Evolutionary conservation across 1,140 invertebrate genomes (phyloP), one percentile per base, ranked within the genome.

Genomic region (Hylaeus volcanicus): DNA sequence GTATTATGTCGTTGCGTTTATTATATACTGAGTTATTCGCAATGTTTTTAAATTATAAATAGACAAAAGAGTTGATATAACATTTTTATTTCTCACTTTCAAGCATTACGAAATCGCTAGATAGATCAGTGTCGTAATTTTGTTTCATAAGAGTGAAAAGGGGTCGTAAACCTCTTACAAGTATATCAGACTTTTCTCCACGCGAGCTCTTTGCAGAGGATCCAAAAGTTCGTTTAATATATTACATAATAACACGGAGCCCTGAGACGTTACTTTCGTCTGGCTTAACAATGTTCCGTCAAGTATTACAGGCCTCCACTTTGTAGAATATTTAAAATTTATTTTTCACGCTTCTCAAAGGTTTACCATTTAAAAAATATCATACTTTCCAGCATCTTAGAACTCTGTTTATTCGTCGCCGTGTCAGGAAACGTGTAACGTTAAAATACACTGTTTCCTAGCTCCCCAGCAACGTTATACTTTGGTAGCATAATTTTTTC

Each of bases 91-190:
- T 75, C 14, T 66, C 14, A 45, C 45, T 43, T 45, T 51, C 51
- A 15, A 26, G 39, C 12, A 69, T n/a, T 58, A 76, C 56, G 68
- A 68, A 55, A 37, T 68, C 26, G 53, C 1, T 11, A 39, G 41
- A 75, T 68, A 66, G 58, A 75, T 75, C 63, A 75, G 26, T 12
- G 63, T 14, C 55, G 53, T 75, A 75, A 75, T 68, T 75, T n/a
- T n/a, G 61, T 75, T 75, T 53, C 74, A 58, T 75, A 68, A 68
- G 41, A 53, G 74, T 43, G 63, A 75, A n/a, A 45, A 75, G 56
- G 53, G 14, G 45, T 58, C 51, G 41, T 75, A 75, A 75, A 75
- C 74, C 74, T 75, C 74, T 75, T 75, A 68, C 51, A 65, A 39
- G 58, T 63, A 65, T 68, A 75, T 75, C 51, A 53, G 63, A 15